Evolutionary conservation across 2,113 vertebrate species (phyloP), one percentile per base, ranked within the genome.

Genomic region (Steatornis caripensis): DNA sequence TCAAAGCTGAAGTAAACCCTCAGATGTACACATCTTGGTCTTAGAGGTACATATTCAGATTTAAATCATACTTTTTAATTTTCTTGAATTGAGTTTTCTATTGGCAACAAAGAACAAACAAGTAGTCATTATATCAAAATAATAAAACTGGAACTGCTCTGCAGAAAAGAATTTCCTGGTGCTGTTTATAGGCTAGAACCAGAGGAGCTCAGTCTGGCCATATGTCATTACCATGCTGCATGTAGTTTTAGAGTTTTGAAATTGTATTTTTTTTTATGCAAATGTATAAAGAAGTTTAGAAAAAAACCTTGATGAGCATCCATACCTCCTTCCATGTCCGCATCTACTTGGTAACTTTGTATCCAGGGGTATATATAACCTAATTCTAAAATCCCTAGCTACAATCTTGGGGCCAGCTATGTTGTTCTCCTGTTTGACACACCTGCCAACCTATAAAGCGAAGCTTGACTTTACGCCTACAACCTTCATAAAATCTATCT

Each of bases 81-180:
- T 87, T 93, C 61, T 95, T 91, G 23, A 92, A 43, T 37, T 45
- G 45, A 86, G 36, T 8, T 92, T 93, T 90, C 53, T 92, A 1
- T 64, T 97, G 86, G 89, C 72, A 87, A 17, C 2, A 2, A 79
- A 89, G 69, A 79, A 41, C 72, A 94, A 93, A 85, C 45, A 85
- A 93, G 81, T 82, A 60, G 39, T 89, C 22, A 10, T 85, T 72
- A 48, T 57, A 93, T 62, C 48, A 95, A 95, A 96, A 88, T 45
- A 89, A 79, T 77, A 71, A 71, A 3, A 4, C 62, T 94, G 83
- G 92, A 95, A 86, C 55, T 30, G 39, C 72, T 93, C 62, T 75
- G 68, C 39, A 93, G 64, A 61, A 68, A 94, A 93, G 55, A 72
- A 95, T 94, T 89, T 96, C 88, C 60, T 93, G 68, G 29, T 88